Evolutionary conservation across 2,113 vertebrate genomes (phyloP), one percentile per base, ranked within the genome.

Genomic region (Xenopus tropicalis): DNA sequence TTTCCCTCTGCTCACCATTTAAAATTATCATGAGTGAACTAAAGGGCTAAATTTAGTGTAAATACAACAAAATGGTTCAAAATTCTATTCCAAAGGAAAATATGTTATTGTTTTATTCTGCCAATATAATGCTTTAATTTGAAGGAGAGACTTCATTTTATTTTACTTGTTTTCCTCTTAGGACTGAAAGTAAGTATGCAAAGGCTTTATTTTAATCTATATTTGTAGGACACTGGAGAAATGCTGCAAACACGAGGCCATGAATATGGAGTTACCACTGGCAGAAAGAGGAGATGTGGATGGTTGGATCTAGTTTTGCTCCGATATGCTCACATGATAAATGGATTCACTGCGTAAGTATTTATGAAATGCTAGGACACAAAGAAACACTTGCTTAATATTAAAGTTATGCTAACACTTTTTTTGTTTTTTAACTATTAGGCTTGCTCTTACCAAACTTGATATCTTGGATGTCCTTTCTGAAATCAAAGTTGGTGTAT

Each of bases 321-420:
- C 79, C 94, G 90, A 93, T 99, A 98, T 6, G 95, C 95, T 68
- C 94, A 98, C 80, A 99, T 98, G 96, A 99, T 99, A 75, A 99
- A 99, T 72, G 97, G 96, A 75, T 99, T 98, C 84, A 99, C 95
- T 19, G 96, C 96, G 96, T 99, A 84, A 93, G 97, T 95, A 78
- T 20, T 48, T 54, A 23, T 44, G 23, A 42, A 25, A 37, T 37
- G 29, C 6, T 37, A 37, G 29, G 29, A 37, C 6, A 37, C 10
- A 1, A 37, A 23, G 44, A 19, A 22, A 48, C 10, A 11, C 48
- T 13, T 44, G 1, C 3, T 52, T 11, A 22, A 10, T 42, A 19
- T 16, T 67, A 48, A 51, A 71, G 10, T n/a, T 51, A 23, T 57
- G 20, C 9, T 43, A 2, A 43, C 12, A 69, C 19, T n/a, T 19